Evolutionary conservation across 2,797 vertebrate species (phyloP), one percentile per base, ranked within the genome.

Genomic region (Artibeus jamaicensis): DNA sequence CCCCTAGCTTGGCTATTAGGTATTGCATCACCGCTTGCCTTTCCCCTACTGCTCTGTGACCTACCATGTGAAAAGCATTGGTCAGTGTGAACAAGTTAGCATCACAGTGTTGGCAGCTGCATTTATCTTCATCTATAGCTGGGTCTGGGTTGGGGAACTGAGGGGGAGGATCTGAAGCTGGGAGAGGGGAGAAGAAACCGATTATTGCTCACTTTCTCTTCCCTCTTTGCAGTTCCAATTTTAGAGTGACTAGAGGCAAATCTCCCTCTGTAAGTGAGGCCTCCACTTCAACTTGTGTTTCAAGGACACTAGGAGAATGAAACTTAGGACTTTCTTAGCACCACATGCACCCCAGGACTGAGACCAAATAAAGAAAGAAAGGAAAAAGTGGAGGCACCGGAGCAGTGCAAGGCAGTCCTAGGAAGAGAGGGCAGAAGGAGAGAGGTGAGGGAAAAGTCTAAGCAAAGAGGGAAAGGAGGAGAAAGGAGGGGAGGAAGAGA

Each of bases 1-100:
- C 12, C 4, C 62, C 44, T 8, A 59, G 73, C 62, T 62, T n/a
- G 59, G 46, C 48, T 74, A 21, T 44, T 86, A 34, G 78, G 11
- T 68, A 78, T 82, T 96, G 19, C 70, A 26, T 93, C 96, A 96
- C 18, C 42, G 46, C 34, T 95, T 89, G 83, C 89, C 94, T 96
- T 87, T 93, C 37, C 79, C 90, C 89, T 26, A 89, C 53, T 71
- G 78, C 77, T 95, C 94, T 68, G 82, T 87, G 84, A 92, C 92
- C 89, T 34, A 50, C 73, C 74, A 32, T 2, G 42, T 70, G 91
- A 82, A 82, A 62, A 65, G 39, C 4, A 10, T 24, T 37, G 48
- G 26, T 71, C 70, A 9, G 26, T 29, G 70, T 32, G 96, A 65
- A 50, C 76, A 18, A 76, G 83, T 11, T 11, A 32, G 22, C n/a